phyloP scores from a whole-genome alignment of 2,797 vertebrate species.

The Chiloscyllium punctatum region DNA sequence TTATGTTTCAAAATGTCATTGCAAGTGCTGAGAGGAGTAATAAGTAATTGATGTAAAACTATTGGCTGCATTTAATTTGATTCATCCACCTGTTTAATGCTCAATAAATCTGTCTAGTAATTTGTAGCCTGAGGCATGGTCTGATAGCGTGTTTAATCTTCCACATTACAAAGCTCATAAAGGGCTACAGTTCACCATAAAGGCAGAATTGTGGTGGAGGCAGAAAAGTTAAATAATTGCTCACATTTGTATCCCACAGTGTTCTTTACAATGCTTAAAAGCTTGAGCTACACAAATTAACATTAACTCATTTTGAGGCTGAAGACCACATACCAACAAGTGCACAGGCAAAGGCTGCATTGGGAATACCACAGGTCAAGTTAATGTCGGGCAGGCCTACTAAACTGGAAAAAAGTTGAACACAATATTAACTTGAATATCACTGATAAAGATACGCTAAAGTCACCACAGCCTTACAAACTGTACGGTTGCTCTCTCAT shows the following conservation, averaged over 20 bases:
- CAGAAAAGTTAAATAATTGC: background rate
- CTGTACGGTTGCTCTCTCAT: no score
- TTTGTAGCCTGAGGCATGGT: background rate
- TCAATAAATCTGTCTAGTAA: background rate
- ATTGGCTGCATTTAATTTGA: background rate
- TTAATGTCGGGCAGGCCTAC: background rate
- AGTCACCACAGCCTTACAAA: no score
- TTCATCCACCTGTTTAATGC: background rate
- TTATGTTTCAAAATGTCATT: background rate
- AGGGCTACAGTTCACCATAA: background rate
- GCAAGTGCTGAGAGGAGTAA: background rate
- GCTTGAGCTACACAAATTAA: background rate
- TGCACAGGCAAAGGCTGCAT: no score
- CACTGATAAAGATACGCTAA: no score
- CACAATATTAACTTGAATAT: no score
- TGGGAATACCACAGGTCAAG: background rate
- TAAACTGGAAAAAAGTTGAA: no score
- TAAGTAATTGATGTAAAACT: background rate
- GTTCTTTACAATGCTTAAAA: background rate
- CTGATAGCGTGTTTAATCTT: background rate
- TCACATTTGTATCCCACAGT: background rate
- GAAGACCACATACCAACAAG: background rate
- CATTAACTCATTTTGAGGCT: background rate
- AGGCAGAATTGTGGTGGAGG: background rate
- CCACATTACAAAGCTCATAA: background rate